Base-by-base conservation (phyloP, 2,797 vertebrate genomes). In the Sorex maritimensis region DNA sequence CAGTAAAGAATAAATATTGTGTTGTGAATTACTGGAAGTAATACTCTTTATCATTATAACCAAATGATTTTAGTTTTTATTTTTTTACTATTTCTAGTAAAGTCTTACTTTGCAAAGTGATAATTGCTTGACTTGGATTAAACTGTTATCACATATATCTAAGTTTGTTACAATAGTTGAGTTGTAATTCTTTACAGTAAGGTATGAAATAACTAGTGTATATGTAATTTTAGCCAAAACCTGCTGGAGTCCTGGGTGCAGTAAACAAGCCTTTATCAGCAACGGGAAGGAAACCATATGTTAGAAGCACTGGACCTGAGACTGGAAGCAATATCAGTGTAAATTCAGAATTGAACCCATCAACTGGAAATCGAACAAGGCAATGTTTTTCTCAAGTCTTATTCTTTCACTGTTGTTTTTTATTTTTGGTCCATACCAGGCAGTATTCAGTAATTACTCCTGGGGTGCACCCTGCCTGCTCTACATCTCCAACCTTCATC, bases 191-290 rank as follows among this genome's bases (percentile, higher is more conserved):
- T 17, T 79, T 92, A 87, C 41, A 79, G 34, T 91, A 72, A 93
- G 28, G 17, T 94, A 49, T 93, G 74, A 92, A 95, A 85, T 96
- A 83, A 94, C 15, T 5, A 58, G 19, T 17, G 1, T n/a, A n/a
- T 90, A 0, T 96, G 71, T 96, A 30, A 72, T 97, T 97, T 81
- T 96, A 99, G 99, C 99, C 99, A 75, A 99, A 99, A 98, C 98
- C 99, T 93, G 98, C 99, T 2, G 99, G 98, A 67, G 99, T 99
- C 85, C 97, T 99, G 88, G 99, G 98, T 94, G 98, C 99, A 55
- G 99, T 99, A 96, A 99, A 99, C 97, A 99, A 99, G 97, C 98
- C 99, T 23, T 98, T 99, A 90, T 99, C 99, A 10, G 99, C 99
- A 94, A 99, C 99, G 61, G 99, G 99, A 95, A 99, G 99, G 91